Evolutionary conservation across 2,797 vertebrate species (phyloP), one percentile per base, ranked within the genome.

Genomic region (Chaetophractus vellerosus): DNA sequence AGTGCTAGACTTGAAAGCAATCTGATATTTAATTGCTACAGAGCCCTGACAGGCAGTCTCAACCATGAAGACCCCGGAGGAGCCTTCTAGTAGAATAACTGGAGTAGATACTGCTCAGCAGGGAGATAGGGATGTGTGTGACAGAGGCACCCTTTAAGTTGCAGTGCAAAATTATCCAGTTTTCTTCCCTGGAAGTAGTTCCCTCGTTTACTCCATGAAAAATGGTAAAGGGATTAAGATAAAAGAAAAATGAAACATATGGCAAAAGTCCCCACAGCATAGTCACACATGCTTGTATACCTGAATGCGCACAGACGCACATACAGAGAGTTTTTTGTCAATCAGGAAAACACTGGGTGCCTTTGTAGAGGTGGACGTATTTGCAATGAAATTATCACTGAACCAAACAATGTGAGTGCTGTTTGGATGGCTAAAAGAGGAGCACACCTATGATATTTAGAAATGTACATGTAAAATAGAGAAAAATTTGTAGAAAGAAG

Each of bases 161-260:
- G 15, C 66, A 85, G 55, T 55, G 64, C 21, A 82, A 75, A 91
- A 50, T 93, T 79, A 96, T 69, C 88, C 85, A 78, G n/a, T 96
- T 97, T 93, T 95, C 81, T 91, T 97, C 89, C 48, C 91, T 92
- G 79, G 81, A 85, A 95, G 86, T 81, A 96, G 94, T 84, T 96
- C 88, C 88, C 93, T 96, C 71, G 89, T 74, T 94, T 61, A 78
- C 16, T 55, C 19, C 69, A 48, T 72, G 31, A 84, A 82, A 88
- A 85, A 78, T 79, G 50, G 14, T 63, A 41, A 5, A 45, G 75
- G 50, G 19, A 15, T 55, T 61, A 82, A 28, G 2, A 23, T 63
- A n/a, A 18, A 12, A n/a, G 31, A 87, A 45, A 26, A 55, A 61
- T 75, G 9, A 82, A 55, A 31, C 57, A n/a, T 19, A 55, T 16